phyloP scores from a whole-genome alignment of 2,888 invertebrate species.

The Rhorus exstirpatorius region DNA sequence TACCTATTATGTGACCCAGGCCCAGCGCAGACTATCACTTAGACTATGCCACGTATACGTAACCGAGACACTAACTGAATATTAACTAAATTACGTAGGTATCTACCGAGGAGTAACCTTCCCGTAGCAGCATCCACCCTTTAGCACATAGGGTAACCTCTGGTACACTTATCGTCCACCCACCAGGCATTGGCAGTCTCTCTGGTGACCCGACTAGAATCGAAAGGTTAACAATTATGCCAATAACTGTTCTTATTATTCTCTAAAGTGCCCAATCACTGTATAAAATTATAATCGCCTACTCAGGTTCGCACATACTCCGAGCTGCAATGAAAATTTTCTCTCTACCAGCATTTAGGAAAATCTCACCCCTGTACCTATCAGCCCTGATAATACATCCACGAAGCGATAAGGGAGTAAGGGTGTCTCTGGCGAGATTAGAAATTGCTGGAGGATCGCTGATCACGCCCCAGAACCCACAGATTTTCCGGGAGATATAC shows the following conservation, averaged over 20 bases:
- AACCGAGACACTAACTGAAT: conserved; percentile 74
- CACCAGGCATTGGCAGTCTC: neutral
- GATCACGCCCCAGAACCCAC: conserved; percentile 24
- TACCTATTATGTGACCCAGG: conserved; percentile 75
- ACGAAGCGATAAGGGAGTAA: conserved; percentile 31
- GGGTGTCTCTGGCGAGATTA: conserved; percentile 21
- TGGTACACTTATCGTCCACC: conserved; percentile 22
- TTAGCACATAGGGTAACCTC: conserved; percentile 32
- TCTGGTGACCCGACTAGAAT: neutral
- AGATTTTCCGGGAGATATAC: conserved; percentile 52
- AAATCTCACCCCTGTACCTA: neutral
- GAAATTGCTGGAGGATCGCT: conserved; percentile 40
- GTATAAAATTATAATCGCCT: neutral
- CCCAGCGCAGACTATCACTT: conserved; percentile 74
- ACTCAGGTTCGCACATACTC: conserved; percentile 6
- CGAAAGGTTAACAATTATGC: neutral
- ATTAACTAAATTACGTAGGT: conserved; percentile 76
- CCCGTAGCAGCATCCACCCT: conserved; percentile 8
- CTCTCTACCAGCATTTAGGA: neutral
- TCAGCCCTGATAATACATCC: neutral
- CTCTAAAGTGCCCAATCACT: neutral
- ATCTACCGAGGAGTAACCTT: conserved; percentile 55
- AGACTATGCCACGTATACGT: conserved; percentile 69
- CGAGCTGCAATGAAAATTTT: conserved; percentile 4
- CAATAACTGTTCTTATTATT: conserved; percentile 6